These are phyloP conservation scores for Scaeva pyrastri DNA, from an alignment of 2,888 invertebrate genomes.

Conservation along the genomic window DNA sequence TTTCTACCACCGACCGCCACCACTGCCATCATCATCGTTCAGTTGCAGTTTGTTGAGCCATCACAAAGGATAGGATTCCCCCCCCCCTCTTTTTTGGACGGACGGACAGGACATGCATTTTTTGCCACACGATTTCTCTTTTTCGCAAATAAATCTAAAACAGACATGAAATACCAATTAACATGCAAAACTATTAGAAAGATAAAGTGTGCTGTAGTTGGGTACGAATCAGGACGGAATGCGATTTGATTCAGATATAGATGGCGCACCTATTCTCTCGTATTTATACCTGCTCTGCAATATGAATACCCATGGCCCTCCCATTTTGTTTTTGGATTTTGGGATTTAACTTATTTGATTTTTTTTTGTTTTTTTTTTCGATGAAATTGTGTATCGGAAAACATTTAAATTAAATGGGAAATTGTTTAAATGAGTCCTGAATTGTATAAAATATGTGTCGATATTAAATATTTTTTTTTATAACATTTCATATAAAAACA, in stretches of 20 bases:
- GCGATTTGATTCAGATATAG: neutral
- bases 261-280: too few relatives aligned
- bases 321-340: too few relatives aligned
- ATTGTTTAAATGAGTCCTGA: too few relatives aligned
- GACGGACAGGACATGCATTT: neutral
- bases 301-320: too few relatives aligned
- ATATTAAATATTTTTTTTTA: too few relatives aligned
- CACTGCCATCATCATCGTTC: neutral
- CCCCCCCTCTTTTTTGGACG: too few relatives aligned
- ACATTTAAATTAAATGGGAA: neutral
- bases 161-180: constrained; percentile 30
- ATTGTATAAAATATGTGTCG: too few relatives aligned
- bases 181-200: constrained; percentile 16
- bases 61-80: neutral
- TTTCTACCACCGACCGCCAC: too few relatives aligned
- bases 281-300: too few relatives aligned
- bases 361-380: neutral
- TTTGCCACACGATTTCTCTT: constrained; percentile 10
- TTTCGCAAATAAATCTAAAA: constrained; percentile 8
- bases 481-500: too few relatives aligned
- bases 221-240: neutral
- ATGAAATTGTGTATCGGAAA: neutral
- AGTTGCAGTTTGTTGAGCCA: neutral
- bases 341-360: too few relatives aligned
- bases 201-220: constrained; percentile 5